A percentile compares a stretch with the other conserved stretches of the same genome.
Conservation (phyloP, 2,888 invertebrate species). For the Norana najaformis region DNA sequence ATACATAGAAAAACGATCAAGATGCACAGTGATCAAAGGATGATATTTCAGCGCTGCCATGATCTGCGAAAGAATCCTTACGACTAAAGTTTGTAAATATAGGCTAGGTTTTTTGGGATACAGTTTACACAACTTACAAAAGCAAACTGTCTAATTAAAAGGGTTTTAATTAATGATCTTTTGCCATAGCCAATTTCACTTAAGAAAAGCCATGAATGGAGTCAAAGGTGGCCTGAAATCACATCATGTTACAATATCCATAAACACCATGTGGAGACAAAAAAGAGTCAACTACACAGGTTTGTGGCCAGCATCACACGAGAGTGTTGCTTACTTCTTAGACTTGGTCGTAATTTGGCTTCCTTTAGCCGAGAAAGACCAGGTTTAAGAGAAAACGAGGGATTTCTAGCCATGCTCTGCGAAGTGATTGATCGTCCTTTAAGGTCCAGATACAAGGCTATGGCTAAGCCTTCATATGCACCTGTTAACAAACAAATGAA, state of each 20-base stretch:
- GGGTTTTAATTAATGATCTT: too few species aligned
- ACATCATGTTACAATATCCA: neutral
- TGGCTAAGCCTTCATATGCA: slow-evolving; percentile 39
- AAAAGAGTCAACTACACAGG: neutral
- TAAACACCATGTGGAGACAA: neutral
- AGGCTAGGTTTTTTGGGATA: too few species aligned
- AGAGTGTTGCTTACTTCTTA: slow-evolving; percentile 17
- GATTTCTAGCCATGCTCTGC: slow-evolving; percentile 5
- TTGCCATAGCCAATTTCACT: neutral
- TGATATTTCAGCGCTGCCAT: too few species aligned
- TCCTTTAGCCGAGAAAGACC: slow-evolving; percentile 19
- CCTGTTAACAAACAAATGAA: slow-evolving; percentile 32
- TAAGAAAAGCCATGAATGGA: neutral
- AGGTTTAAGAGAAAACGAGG: neutral
- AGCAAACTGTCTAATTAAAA: too few species aligned
- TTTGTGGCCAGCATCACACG: neutral
- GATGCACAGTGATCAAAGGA: too few species aligned
- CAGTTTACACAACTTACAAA: too few species aligned
- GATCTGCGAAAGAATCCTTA: too few species aligned
- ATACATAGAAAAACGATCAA: too few species aligned
- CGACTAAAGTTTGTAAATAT: too few species aligned
- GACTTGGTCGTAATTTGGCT: neutral
- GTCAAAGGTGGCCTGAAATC: neutral
- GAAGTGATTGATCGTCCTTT: neutral
- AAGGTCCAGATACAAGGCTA: slow-evolving; percentile 17